Percentiles rank a stretch among this genome's conserved stretches.
Conservation (phyloP, 2,797 vertebrate species). For the Cichlasoma orientale region DNA sequence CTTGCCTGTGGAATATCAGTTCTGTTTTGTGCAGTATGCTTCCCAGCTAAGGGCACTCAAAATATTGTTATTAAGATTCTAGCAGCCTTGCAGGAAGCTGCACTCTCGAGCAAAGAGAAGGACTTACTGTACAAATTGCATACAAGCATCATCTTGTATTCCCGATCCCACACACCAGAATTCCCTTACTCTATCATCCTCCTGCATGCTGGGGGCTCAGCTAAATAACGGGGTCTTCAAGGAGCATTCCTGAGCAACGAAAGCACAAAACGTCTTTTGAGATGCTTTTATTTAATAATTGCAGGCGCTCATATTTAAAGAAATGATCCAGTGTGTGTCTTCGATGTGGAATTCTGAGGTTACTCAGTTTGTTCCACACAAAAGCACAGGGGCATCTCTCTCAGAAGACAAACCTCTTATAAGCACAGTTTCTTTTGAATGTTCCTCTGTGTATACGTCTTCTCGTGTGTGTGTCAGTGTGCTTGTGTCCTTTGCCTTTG, state of each 20-base stretch:
- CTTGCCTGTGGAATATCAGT: conserved; percentile 3
- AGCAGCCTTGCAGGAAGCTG: neutral
- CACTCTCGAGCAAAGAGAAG: neutral
- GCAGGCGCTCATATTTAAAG: conserved; percentile 12
- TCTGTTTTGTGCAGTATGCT: conserved; percentile 8
- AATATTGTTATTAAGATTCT: conserved; percentile 16
- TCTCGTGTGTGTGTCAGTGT: conserved; percentile 6
- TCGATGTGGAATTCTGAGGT: conserved; percentile 46
- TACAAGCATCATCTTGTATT: neutral
- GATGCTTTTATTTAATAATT: conserved; percentile 23
- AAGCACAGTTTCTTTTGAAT: conserved; percentile 48
- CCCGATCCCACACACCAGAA: neutral
- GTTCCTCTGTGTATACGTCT: conserved; percentile 12
- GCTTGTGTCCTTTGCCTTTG: conserved; percentile 64
- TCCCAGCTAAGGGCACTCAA: neutral
- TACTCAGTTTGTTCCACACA: conserved; percentile 47
- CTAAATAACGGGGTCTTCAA: conserved; percentile 13
- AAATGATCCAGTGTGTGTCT: conserved; percentile 20
- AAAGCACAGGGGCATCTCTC: conserved; percentile 35
- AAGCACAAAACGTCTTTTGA: conserved; percentile 26
- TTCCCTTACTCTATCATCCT: conserved; percentile 6
- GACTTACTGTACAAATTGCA: conserved; percentile 9
- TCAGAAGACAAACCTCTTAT: conserved; percentile 50
- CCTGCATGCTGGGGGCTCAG: neutral
- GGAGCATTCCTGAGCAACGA: conserved; percentile 8